A percentile compares a stretch with the other conserved stretches of the same genome.
Evolutionary conservation across 2,113 vertebrate species (phyloP).

Genomic region (Taxidea taxus): DNA sequence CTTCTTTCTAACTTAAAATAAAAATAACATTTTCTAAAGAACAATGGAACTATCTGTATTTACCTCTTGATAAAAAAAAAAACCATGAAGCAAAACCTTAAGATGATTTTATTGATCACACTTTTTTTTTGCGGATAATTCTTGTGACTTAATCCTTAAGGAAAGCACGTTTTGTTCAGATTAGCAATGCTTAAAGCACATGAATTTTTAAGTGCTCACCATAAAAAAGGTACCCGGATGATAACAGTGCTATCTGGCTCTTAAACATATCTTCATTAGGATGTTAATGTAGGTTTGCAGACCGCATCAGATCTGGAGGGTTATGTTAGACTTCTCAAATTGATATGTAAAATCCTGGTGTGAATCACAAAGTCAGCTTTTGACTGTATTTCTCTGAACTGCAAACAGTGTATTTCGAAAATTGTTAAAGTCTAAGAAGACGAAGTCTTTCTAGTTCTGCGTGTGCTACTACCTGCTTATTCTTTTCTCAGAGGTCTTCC

Average conservation of each 20-base stretch:
- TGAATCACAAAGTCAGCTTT: neutral
- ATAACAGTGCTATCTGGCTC: neutral
- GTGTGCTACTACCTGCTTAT: neutral
- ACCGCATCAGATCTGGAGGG: neutral
- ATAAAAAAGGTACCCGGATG: neutral
- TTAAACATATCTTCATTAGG: neutral
- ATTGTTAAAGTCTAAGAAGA: neutral
- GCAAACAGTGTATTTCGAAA: neutral
- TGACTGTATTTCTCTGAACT: neutral
- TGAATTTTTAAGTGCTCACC: neutral
- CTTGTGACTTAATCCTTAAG: neutral
- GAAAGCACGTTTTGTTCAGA: neutral
- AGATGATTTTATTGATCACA: neutral
- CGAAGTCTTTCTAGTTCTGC: neutral
- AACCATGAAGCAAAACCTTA: neutral
- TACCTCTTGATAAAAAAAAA: neutral
- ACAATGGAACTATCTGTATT: neutral
- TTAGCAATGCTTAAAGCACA: neutral
- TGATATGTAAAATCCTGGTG: neutral
- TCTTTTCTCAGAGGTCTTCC: neutral
- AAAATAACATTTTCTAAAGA: neutral
- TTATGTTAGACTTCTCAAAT: neutral
- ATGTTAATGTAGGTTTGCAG: neutral
- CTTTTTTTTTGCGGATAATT: neutral
- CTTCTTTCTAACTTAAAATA: neutral